Evolutionary conservation across 2,113 vertebrate genomes (phyloP), one percentile per base, ranked within the genome.

Genomic region (Theristicus caerulescens): DNA sequence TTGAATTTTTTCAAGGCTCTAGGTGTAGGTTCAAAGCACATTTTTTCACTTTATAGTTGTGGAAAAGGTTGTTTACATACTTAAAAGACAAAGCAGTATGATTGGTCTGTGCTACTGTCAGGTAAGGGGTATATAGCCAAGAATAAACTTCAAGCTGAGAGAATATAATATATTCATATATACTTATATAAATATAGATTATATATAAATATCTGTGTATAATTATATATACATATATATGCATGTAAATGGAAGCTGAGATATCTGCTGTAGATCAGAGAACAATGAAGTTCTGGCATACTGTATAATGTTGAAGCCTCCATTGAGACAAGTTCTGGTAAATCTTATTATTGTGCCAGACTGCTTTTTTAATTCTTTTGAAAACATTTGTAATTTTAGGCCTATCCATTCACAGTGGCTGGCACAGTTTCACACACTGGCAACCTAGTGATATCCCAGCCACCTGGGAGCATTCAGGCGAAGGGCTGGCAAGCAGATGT

Each of bases 171-270:
- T 42, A 42, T 13, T 42, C 40, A 42, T 42, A 42, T 13, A 42
- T 42, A 42, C 40, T 42, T 16, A 4, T 3, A 1, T 4, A 0
- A 51, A 13, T 47, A n/a, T 0, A 32, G n/a, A 22, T 58, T 4
- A 16, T 15, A 38, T 10, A 1, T 4, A 26, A 32, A 31, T 14
- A 9, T 12, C 6, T 24, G 20, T 25, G 10, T 44, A 10, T 3
- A 9, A 47, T 46, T 36, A 62, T 8, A 11, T 3, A 52, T 29
- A 49, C 3, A 44, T 8, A 31, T 31, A 59, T 24, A 36, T 19
- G 17, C 4, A 5, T 12, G 17, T 6, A 74, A 52, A 25, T 7
- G 9, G 21, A 31, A 61, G 49, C 32, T 34, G 27, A 67, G 31
- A 7, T 17, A 15, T 4, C 61, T 61, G 40, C 29, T 67, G 36